These are phyloP conservation scores for Brachyopa scutellaris DNA, from an alignment of 2,888 invertebrate genomes.

Conservation along the genomic window DNA sequence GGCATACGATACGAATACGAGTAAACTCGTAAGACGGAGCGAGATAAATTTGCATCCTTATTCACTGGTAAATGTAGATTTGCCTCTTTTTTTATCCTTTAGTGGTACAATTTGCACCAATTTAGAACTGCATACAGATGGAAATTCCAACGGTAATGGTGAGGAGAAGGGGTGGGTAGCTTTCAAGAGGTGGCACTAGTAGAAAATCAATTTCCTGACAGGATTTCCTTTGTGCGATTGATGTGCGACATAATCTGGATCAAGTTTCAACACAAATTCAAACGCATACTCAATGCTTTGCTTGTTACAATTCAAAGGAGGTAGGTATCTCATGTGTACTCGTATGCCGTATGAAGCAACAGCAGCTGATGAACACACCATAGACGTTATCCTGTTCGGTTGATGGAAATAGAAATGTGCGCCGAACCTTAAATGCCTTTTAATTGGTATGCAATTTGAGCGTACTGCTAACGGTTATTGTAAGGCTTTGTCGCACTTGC, in stretches of 20 bases:
- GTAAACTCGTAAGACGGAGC: not conserved
- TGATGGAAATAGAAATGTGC: slow-evolving; percentile 3
- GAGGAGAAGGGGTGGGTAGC: not conserved
- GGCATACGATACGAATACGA: too few species aligned
- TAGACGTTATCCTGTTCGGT: slow-evolving; percentile 11
- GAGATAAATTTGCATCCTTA: slow-evolving; percentile 18
- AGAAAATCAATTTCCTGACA: slow-evolving; percentile 42
- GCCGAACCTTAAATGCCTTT: slow-evolving; percentile 48
- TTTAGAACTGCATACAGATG: not conserved
- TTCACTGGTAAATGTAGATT: slow-evolving; percentile 14
- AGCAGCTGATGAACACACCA: slow-evolving; percentile 6
- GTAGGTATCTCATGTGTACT: too few species aligned
- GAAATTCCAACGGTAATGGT: not conserved
- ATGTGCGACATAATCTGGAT: slow-evolving; percentile 42
- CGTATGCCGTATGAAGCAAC: too few species aligned
- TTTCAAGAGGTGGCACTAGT: slow-evolving; percentile 1
- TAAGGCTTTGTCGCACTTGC: slow-evolving; percentile 33
- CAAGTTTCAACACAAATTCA: slow-evolving; percentile 36
- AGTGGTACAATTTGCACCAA: not conserved
- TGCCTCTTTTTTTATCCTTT: not conserved
- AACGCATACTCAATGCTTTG: slow-evolving; percentile 22
- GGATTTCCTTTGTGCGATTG: slow-evolving; percentile 38
- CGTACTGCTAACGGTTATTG: slow-evolving; percentile 35
- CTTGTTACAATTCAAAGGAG: slow-evolving; percentile 24
- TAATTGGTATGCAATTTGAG: slow-evolving; percentile 65